Percentiles rank a stretch among this genome's conserved stretches.
Evolutionary conservation across 2,113 vertebrate species (phyloP).

Genomic region (Martes martes): DNA sequence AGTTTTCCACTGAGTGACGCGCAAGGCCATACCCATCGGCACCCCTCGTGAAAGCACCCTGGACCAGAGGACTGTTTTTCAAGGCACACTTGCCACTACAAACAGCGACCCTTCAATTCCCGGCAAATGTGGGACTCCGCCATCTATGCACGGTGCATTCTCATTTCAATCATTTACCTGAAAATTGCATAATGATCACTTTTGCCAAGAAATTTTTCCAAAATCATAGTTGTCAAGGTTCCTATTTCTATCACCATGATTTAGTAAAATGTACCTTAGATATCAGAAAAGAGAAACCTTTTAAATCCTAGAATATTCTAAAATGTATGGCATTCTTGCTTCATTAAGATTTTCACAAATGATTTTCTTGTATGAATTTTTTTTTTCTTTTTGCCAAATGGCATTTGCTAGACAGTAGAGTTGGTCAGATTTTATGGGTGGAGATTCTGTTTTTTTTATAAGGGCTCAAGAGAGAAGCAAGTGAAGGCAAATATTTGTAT

Average conservation of each 20-base stretch:
- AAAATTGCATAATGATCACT: not conserved
- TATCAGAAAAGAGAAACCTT: not conserved
- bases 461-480: not conserved
- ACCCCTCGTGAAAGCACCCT: not conserved
- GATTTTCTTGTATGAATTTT: not conserved
- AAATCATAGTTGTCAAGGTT: not conserved
- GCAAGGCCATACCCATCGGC: not conserved
- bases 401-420: not conserved
- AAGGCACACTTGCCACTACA: not conserved
- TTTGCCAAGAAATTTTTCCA: not conserved
- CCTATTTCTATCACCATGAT: not conserved
- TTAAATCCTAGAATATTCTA: not conserved
- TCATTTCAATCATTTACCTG: not conserved
- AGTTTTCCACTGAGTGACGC: not conserved
- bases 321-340: not conserved
- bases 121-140: not conserved
- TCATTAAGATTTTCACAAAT: not conserved
- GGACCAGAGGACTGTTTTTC: not conserved
- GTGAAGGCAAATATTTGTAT: constrained; percentile 12
- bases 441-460: constrained; percentile 19
- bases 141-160: not conserved
- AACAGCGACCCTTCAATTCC: not conserved
- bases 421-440: not conserved
- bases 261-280: not conserved
- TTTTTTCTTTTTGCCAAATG: not conserved